Conservation (phyloP, 1,140 invertebrate genomes). For the Zaprionus nigranus region DNA sequence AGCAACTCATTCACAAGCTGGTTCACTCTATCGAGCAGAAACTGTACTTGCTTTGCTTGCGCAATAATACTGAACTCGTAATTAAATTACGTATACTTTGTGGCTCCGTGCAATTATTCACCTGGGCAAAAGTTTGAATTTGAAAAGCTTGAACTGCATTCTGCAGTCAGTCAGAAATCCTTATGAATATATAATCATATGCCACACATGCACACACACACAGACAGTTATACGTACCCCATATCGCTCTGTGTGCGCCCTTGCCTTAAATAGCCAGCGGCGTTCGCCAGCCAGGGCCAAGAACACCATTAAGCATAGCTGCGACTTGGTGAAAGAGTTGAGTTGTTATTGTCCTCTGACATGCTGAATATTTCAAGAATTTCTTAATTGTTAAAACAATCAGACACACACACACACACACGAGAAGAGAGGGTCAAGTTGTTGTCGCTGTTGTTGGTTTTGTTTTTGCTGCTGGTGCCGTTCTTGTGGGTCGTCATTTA, state of each 20-base stretch:
- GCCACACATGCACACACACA: neutral
- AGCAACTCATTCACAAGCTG: neutral
- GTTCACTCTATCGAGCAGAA: neutral
- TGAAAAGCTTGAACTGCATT: neutral
- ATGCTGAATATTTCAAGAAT: conserved; percentile 70
- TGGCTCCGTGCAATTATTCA: neutral
- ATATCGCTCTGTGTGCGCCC: neutral
- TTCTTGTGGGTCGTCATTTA: conserved; percentile 62
- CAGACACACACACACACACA: conserved; percentile 5
- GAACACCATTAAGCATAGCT: conserved; percentile 26
- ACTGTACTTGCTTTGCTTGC: neutral
- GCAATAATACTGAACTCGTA: neutral
- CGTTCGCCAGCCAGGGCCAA: conserved; percentile 30
- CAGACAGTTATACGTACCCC: neutral
- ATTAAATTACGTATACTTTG: conserved; percentile 8
- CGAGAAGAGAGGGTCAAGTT: conserved; percentile 17
- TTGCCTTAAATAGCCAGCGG: neutral
- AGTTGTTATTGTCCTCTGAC: conserved; percentile 41
- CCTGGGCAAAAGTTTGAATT: conserved; percentile 1
- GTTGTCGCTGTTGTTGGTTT: conserved; percentile 33
- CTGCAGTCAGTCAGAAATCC: neutral
- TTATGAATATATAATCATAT: conserved; percentile 10
- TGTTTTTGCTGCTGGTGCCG: conserved; percentile 30
- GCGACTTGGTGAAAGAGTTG: conserved; percentile 25
- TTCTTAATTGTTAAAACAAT: conserved; percentile 74